Percentiles rank a stretch among this genome's conserved stretches.
phyloP scores from a whole-genome alignment of 1,140 invertebrate genomes.

The Pogonus chalceus region DNA sequence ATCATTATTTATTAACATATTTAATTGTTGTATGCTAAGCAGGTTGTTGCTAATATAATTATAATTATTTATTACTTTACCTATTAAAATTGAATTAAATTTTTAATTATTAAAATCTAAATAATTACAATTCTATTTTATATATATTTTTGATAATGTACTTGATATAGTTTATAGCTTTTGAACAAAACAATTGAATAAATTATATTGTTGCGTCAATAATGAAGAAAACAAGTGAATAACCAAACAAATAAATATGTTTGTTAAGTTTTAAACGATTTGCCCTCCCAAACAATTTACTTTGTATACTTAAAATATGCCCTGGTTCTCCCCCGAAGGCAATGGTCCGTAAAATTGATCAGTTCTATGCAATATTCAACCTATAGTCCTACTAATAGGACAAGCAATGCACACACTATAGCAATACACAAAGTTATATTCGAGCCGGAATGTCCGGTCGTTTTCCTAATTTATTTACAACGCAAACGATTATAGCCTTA shows the following conservation, averaged over 20 bases:
- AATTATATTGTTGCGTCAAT: no score
- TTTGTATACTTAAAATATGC: slow-evolving; percentile 16
- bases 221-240: no score
- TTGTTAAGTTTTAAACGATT: not conserved
- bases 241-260: not conserved
- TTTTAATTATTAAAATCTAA: no score
- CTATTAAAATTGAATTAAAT: no score
- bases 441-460: not conserved
- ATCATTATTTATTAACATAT: no score
- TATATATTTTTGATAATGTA: no score
- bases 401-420: not conserved
- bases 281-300: not conserved
- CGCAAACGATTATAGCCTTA: not conserved
- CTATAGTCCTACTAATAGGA: not conserved
- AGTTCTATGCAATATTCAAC: slow-evolving; percentile 21
- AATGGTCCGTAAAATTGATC: slow-evolving; percentile 35
- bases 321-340: slow-evolving; percentile 15
- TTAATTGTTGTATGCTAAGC: no score
- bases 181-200: no score
- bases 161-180: no score
- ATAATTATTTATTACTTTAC: no score
- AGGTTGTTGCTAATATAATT: no score
- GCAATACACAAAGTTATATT: not conserved
- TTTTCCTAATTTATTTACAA: not conserved
- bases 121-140: no score